Conservation (phyloP, 2,888 invertebrate species). For the Yponomeuta cagnagella region DNA sequence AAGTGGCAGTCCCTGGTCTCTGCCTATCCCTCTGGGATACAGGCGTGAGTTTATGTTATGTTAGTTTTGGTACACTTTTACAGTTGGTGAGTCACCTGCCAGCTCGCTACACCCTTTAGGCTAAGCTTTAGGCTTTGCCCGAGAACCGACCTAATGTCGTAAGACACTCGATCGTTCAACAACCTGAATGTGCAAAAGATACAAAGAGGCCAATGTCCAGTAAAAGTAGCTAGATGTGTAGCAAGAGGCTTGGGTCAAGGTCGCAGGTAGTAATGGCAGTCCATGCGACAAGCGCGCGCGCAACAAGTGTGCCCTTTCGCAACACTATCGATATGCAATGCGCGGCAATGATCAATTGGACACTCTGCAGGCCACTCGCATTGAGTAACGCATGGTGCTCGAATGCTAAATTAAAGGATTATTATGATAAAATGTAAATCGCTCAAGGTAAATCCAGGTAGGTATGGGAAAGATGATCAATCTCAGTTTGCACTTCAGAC, state of each 20-base stretch:
- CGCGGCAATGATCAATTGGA: slow-evolving; percentile 43
- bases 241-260: slow-evolving; percentile 5
- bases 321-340: slow-evolving; percentile 52
- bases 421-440: neutral
- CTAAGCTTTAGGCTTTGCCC: no score
- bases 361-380: slow-evolving; percentile 26
- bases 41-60: no score
- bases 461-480: neutral
- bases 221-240: slow-evolving; percentile 1
- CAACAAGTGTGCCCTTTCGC: slow-evolving; percentile 34
- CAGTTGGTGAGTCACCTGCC: no score
- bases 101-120: no score
- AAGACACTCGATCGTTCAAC: neutral
- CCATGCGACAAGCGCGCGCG: neutral
- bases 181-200: neutral
- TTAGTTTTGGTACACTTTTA: no score
- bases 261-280: slow-evolving; percentile 3
- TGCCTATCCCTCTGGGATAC: no score
- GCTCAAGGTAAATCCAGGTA: neutral
- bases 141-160: neutral
- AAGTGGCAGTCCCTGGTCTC: no score
- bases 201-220: slow-evolving; percentile 2
- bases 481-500: no score
- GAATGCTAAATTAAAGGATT: neutral
- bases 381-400: slow-evolving; percentile 7